phyloP scores from a whole-genome alignment of 2,113 vertebrate genomes.

The Rynchops niger region DNA sequence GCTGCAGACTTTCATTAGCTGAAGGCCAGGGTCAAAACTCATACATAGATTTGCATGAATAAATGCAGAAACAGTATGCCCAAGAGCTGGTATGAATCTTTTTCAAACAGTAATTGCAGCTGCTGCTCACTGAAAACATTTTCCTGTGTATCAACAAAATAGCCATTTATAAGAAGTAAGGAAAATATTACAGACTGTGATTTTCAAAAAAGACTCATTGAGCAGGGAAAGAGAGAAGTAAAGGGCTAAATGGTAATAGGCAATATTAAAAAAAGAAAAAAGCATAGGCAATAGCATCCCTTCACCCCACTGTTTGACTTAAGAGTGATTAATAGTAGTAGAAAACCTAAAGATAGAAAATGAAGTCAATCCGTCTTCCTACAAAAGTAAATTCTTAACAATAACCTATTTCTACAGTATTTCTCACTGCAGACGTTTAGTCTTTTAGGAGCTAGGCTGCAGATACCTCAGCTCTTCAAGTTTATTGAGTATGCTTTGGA shows the following conservation, averaged over 20 bases:
- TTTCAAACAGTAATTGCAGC: background rate
- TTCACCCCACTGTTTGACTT: background rate
- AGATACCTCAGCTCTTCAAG: background rate
- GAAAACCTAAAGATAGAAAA: background rate
- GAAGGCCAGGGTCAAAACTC: background rate
- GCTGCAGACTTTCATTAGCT: background rate
- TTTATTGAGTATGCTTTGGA: background rate
- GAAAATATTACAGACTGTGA: background rate
- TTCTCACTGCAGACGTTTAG: background rate
- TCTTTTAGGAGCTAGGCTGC: background rate
- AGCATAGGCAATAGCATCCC: background rate
- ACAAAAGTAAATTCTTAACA: background rate
- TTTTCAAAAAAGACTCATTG: background rate
- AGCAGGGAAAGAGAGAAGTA: background rate
- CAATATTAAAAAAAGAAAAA: background rate
- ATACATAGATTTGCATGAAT: background rate
- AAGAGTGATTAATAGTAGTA: background rate
- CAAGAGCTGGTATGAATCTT: background rate
- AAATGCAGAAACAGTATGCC: background rate
- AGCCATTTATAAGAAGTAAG: background rate
- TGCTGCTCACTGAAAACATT: background rate
- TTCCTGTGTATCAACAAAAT: background rate
- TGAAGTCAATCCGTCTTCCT: background rate
- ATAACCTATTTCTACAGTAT: background rate
- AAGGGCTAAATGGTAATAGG: background rate